Conservation (phyloP, 2,113 vertebrate genomes). For the Chinchilla lanigera region DNA sequence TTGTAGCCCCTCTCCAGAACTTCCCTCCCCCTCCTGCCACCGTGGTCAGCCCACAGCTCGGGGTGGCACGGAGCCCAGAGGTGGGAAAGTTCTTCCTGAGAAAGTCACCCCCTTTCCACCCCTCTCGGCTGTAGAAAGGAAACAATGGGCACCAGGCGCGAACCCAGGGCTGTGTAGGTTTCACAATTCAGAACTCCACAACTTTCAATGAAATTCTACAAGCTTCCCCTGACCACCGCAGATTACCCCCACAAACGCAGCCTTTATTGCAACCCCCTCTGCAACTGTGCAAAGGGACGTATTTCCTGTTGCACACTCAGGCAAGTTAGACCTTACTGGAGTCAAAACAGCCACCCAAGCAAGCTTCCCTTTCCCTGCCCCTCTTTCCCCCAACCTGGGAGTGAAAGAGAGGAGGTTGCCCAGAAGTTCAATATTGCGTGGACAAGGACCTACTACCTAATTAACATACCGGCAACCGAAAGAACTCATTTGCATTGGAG, state of each 20-base stretch:
- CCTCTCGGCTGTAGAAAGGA: slow-evolving; percentile 46
- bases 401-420: not conserved
- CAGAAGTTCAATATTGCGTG: slow-evolving; percentile 65
- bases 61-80: not conserved
- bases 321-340: slow-evolving; percentile 23
- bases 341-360: slow-evolving; percentile 36
- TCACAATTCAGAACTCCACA: slow-evolving; percentile 22
- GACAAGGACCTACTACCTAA: slow-evolving; percentile 59
- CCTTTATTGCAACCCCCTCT: slow-evolving; percentile 1
- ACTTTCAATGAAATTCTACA: not conserved
- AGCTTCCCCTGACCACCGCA: not conserved
- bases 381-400: not conserved
- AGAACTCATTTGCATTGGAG: slow-evolving; percentile 78
- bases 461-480: slow-evolving; percentile 72
- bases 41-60: not conserved
- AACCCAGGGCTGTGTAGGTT: slow-evolving; percentile 30
- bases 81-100: slow-evolving; percentile 76
- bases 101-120: slow-evolving; percentile 31
- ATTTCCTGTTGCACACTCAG: not conserved
- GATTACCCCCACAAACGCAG: not conserved
- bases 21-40: not conserved
- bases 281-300: not conserved
- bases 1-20: not conserved
- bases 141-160: not conserved
- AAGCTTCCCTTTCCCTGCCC: not conserved